phyloP scores from a whole-genome alignment of 2,888 invertebrate genomes.

The Clostera curtula region DNA sequence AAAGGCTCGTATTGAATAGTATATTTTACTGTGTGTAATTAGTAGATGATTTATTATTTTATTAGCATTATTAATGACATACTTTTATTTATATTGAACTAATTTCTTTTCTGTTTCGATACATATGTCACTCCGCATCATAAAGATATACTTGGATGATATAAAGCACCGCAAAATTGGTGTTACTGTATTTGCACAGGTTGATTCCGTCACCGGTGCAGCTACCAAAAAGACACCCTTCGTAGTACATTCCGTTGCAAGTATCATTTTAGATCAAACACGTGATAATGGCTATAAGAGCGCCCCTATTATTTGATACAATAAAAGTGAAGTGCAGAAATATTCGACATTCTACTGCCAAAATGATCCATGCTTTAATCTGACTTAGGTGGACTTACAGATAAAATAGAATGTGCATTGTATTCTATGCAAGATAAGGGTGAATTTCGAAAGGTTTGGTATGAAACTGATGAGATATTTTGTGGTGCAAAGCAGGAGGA shows the following conservation, averaged over 20 bases:
- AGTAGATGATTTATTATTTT: too few species aligned
- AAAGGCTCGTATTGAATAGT: too few species aligned
- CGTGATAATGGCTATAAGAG: slow-evolving; percentile 73
- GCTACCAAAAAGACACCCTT: slow-evolving; percentile 39
- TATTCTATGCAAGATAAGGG: slow-evolving; percentile 13
- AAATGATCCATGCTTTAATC: slow-evolving; percentile 33
- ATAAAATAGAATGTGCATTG: slow-evolving; percentile 18
- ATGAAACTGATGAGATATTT: slow-evolving; percentile 41
- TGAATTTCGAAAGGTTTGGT: slow-evolving; percentile 15
- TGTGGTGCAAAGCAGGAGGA: slow-evolving; percentile 32
- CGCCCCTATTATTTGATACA: slow-evolving; percentile 75
- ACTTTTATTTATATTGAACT: too few species aligned
- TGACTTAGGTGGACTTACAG: slow-evolving; percentile 31
- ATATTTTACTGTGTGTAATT: too few species aligned
- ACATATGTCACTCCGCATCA: too few species aligned
- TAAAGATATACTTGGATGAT: too few species aligned
- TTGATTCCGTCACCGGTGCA: slow-evolving; percentile 23
- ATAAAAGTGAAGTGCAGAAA: slow-evolving; percentile 75
- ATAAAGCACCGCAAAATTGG: too few species aligned
- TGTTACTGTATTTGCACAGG: too few species aligned
- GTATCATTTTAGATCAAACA: slow-evolving; percentile 75
- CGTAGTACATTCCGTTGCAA: slow-evolving; percentile 46
- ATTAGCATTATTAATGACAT: too few species aligned
- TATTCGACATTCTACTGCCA: slow-evolving; percentile 70
- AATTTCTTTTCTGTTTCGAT: too few species aligned